Evolutionary conservation across 1,140 invertebrate genomes (phyloP).

Genomic region (Zaprionus taronus): DNA sequence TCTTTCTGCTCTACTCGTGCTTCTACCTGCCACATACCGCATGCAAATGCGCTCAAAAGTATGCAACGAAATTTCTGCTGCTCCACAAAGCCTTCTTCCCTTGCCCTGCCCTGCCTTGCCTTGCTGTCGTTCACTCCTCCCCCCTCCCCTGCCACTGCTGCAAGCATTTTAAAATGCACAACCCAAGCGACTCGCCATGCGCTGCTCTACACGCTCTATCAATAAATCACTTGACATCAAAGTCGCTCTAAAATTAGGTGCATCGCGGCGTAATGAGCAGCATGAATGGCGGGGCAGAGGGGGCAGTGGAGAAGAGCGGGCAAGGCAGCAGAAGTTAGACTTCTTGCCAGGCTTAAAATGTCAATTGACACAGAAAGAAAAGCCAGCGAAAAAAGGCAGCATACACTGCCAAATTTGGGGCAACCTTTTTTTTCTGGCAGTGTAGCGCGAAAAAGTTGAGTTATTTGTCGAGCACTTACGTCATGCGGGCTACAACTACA

Average conservation of each 20-base stretch:
- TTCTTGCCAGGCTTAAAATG: background rate
- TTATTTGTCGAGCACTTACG: slow-evolving; percentile 57
- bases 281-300: background rate
- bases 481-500: slow-evolving; percentile 40
- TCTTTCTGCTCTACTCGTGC: background rate
- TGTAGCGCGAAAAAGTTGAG: slow-evolving; percentile 7
- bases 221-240: slow-evolving; percentile 38
- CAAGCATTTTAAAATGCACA: slow-evolving; percentile 25
- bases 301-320: background rate
- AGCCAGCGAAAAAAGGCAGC: background rate
- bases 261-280: background rate
- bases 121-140: background rate
- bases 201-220: background rate
- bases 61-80: slow-evolving; percentile 30
- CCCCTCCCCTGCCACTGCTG: background rate
- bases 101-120: background rate
- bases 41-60: slow-evolving; percentile 18
- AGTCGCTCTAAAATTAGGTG: slow-evolving; percentile 7
- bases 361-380: slow-evolving; percentile 1
- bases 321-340: background rate
- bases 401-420: background rate
- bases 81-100: slow-evolving; percentile 8
- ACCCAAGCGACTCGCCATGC: background rate
- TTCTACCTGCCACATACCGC: background rate
- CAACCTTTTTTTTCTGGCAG: background rate